Conservation (phyloP, 2,888 invertebrate genomes). For the Silvanus unidentatus region DNA sequence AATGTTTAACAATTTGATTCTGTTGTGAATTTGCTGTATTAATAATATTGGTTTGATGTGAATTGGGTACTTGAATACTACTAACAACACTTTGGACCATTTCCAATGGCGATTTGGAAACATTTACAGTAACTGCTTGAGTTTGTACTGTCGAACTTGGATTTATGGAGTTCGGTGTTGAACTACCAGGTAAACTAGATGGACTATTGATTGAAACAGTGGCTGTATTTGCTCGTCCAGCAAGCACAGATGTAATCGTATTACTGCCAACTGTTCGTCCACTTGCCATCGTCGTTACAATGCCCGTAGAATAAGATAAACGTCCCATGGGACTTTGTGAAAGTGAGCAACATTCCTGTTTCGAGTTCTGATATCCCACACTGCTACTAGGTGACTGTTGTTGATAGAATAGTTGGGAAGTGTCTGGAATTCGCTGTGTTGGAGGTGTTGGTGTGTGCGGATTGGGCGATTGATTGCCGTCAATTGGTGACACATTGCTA, state of each 20-base stretch:
- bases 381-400: slow-evolving; percentile 15
- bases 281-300: slow-evolving; percentile 62
- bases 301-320: slow-evolving; percentile 32
- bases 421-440: slow-evolving; percentile 15
- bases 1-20: slow-evolving; percentile 47
- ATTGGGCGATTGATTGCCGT: slow-evolving; percentile 51
- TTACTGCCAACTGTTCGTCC: slow-evolving; percentile 73
- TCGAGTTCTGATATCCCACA: slow-evolving; percentile 15
- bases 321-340: slow-evolving; percentile 10
- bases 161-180: slow-evolving; percentile 38
- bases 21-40: slow-evolving; percentile 37
- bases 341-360: slow-evolving; percentile 24
- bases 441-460: slow-evolving; percentile 38
- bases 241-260: slow-evolving; percentile 74
- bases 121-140: slow-evolving; percentile 39
- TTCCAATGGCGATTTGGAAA: slow-evolving; percentile 62
- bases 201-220: slow-evolving; percentile 69
- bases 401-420: slow-evolving; percentile 16
- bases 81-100: slow-evolving; percentile 75
- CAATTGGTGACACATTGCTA: slow-evolving; percentile 69
- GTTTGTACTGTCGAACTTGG: slow-evolving; percentile 19
- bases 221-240: slow-evolving; percentile 69
- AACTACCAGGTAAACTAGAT: slow-evolving; percentile 42
- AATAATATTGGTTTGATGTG: slow-evolving; percentile 31
- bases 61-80: slow-evolving; percentile 56